Percentiles rank a stretch among this genome's conserved stretches.
These are phyloP conservation scores for Tetragnatha versicolor DNA, from an alignment of 1,140 invertebrate species.

Conservation along the genomic window DNA sequence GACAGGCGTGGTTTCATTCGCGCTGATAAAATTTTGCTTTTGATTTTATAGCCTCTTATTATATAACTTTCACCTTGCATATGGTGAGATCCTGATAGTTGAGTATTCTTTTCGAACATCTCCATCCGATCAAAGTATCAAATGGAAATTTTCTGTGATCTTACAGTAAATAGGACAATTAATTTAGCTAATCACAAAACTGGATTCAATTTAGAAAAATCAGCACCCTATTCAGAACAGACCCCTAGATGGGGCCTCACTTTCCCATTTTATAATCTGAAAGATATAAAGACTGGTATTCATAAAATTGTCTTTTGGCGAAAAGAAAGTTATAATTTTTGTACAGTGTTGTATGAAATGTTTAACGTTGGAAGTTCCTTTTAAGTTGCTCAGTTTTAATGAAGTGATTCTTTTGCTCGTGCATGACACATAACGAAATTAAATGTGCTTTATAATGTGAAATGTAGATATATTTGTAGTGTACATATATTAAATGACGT, in stretches of 20 bases:
- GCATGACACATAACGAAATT: not conserved
- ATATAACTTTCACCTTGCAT: slow-evolving; percentile 25
- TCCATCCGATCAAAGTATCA: not conserved
- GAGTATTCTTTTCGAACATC: not conserved
- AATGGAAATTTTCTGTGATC: not conserved
- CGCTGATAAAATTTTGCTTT: slow-evolving; percentile 9
- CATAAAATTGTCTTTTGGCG: not conserved
- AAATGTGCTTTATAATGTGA: slow-evolving; percentile 5
- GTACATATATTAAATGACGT: not conserved
- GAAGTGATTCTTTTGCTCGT: not conserved
- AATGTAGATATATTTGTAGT: slow-evolving; percentile 5
- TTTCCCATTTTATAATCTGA: not conserved
- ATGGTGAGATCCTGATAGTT: not conserved
- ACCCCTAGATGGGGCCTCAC: not conserved
- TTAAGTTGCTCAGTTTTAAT: slow-evolving; percentile 21
- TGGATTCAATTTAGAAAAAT: not conserved
- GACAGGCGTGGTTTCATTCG: not conserved
- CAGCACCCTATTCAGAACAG: not conserved
- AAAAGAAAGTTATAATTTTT: not conserved
- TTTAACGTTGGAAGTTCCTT: slow-evolving; percentile 37
- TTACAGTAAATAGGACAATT: not conserved
- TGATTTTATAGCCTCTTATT: slow-evolving; percentile 28
- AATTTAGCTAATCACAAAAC: not conserved
- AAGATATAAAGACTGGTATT: not conserved
- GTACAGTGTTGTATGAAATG: slow-evolving; percentile 16